Conservation (phyloP, 2,797 vertebrate species). For the Leptatherina wallacei region DNA sequence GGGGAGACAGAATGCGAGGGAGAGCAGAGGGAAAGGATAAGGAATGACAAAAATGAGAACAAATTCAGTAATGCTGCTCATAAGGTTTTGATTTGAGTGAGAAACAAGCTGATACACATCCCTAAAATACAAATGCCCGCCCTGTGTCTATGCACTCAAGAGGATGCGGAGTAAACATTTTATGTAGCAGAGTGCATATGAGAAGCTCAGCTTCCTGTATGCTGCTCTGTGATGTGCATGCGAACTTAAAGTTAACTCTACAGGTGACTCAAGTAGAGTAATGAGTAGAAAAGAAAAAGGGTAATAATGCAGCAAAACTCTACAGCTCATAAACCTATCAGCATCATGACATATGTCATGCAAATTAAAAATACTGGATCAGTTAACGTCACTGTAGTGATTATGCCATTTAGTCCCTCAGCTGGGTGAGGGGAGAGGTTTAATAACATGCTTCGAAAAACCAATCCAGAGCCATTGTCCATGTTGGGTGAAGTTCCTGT, state of each 20-base stretch:
- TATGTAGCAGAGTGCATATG: neutral
- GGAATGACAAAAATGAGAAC: neutral
- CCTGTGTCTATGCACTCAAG: neutral
- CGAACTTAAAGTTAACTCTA: neutral
- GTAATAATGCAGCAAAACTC: neutral
- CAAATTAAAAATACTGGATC: constrained; percentile 9
- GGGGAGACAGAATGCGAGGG: neutral
- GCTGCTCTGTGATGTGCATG: neutral
- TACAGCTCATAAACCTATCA: neutral
- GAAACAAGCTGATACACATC: constrained; percentile 17
- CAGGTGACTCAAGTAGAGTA: neutral
- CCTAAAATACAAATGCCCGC: constrained; percentile 7
- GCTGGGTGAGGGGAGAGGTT: no score
- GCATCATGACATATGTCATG: constrained; percentile 18
- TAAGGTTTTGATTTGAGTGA: constrained; percentile 35
- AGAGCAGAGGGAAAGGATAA: neutral
- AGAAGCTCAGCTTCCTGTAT: neutral
- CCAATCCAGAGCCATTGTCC: no score
- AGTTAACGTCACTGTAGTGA: neutral
- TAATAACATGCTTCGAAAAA: no score
- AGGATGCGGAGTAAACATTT: neutral
- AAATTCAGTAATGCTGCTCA: constrained; percentile 35
- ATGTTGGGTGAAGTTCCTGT: no score
- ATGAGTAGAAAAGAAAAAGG: neutral
- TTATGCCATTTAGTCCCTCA: no score